Evolutionary conservation across 2,113 vertebrate species (phyloP).

Genomic region (Antennarius striatus): DNA sequence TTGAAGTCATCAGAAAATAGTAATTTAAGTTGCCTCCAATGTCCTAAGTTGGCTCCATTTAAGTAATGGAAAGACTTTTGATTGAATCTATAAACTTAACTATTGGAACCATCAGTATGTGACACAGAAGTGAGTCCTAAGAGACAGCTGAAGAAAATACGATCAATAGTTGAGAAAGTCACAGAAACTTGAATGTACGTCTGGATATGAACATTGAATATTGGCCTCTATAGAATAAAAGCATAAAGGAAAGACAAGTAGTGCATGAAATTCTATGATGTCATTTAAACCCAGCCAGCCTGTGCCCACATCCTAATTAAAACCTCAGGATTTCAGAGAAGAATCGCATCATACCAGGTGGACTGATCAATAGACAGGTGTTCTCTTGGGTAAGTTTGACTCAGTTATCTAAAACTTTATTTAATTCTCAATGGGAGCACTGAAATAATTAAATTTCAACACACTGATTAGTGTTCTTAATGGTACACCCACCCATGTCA

Average conservation of each 20-base stretch:
- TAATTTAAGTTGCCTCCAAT: too few species aligned
- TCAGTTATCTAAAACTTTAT: not conserved
- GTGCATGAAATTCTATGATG: conserved; percentile 1
- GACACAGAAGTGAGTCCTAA: too few species aligned
- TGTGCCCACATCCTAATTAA: conserved; percentile 25
- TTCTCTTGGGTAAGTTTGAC: not conserved
- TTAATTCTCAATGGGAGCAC: not conserved
- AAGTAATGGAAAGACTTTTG: too few species aligned
- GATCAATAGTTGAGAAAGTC: too few species aligned
- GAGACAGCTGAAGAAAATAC: too few species aligned
- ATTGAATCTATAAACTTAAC: too few species aligned
- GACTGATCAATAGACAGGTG: not conserved
- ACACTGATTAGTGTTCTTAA: too few species aligned
- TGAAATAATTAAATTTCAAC: not conserved
- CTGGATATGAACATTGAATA: too few species aligned
- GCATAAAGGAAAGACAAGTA: not conserved
- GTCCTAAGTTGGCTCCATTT: too few species aligned
- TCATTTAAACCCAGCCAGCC: conserved; percentile 1
- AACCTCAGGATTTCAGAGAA: conserved; percentile 11
- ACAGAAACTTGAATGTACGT: too few species aligned
- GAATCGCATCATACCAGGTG: conserved; percentile 1
- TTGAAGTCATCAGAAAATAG: too few species aligned
- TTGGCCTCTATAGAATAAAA: not conserved
- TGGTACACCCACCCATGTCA: not conserved
- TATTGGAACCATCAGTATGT: too few species aligned